Conservation (phyloP, 2,888 invertebrate species). For the Loripinus fragilis region DNA sequence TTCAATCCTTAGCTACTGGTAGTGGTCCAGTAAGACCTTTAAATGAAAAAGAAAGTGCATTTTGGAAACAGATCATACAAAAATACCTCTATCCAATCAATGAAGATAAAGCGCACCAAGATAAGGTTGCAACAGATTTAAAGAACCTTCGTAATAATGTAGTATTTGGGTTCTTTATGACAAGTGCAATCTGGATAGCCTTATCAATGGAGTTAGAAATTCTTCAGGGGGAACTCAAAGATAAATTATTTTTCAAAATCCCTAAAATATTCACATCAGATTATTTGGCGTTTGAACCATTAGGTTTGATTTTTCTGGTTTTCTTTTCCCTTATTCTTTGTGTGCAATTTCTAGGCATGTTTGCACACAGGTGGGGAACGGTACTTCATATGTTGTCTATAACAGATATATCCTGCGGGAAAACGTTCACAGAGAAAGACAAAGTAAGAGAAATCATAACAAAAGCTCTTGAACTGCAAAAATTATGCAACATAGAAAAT, state of each 20-base stretch:
- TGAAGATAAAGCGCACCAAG: conserved; percentile 89
- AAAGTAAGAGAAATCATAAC: conserved; percentile 71
- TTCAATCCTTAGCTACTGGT: conserved; percentile 93
- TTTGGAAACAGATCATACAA: conserved; percentile 97
- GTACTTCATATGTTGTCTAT: conserved; percentile 98
- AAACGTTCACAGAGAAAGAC: conserved; percentile 68
- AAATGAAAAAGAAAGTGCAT: conserved; percentile 90
- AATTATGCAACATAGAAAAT: conserved; percentile 72
- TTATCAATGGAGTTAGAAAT: conserved; percentile 99
- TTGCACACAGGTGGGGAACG: conserved; percentile 99
- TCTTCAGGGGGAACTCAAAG: conserved; percentile 88
- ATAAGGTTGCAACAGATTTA: conserved; percentile 69
- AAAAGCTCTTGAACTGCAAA: conserved; percentile 71
- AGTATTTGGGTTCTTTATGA: conserved; percentile 88
- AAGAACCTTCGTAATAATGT: conserved; percentile 74
- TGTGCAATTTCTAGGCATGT: conserved; percentile 98
- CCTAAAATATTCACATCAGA: conserved; percentile 60
- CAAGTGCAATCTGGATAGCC: conserved; percentile 98
- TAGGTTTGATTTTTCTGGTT: conserved; percentile 97
- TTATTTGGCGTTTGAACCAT: conserved; percentile 76
- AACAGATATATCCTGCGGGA: conserved; percentile 88
- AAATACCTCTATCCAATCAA: conserved; percentile 97
- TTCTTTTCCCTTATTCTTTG: conserved; percentile 98
- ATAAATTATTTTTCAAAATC: conserved; percentile 70
- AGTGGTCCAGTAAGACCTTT: conserved; percentile 96